phyloP scores from a whole-genome alignment of 2,797 vertebrate genomes.

The Myotis findleyi region DNA sequence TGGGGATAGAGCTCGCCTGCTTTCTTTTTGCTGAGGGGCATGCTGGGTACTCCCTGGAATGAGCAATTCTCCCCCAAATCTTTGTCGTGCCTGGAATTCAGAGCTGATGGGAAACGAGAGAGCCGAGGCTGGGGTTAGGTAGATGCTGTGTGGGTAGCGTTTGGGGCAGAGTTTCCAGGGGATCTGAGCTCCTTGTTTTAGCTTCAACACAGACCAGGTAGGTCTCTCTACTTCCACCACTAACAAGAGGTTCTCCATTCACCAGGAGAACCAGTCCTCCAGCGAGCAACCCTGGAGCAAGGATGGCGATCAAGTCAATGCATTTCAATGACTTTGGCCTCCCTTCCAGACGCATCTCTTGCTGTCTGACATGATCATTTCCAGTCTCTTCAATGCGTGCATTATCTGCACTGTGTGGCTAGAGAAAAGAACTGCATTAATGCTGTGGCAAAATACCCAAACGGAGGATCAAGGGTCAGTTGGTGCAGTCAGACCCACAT shows the following conservation, averaged over 20 bases:
- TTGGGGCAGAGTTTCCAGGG: background rate
- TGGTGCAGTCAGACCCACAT: background rate
- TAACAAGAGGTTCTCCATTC: background rate
- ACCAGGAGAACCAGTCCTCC: background rate
- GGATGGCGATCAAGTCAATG: background rate
- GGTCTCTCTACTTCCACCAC: background rate
- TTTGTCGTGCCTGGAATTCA: background rate
- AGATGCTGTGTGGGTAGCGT: background rate
- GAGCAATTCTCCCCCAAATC: background rate
- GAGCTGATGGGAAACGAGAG: background rate
- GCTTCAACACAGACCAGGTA: background rate
- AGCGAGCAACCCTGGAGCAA: background rate
- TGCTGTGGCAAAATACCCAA: background rate
- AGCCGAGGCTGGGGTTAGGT: background rate
- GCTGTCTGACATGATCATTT: background rate
- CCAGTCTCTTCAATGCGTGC: background rate
- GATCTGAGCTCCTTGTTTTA: background rate
- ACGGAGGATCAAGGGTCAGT: background rate
- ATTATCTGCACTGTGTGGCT: background rate
- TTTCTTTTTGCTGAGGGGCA: background rate
- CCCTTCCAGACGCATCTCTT: background rate
- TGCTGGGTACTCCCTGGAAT: background rate
- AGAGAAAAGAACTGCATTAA: slow-evolving; percentile 19
- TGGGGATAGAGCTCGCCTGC: background rate
- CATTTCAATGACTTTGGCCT: background rate